Evolutionary conservation across 2,113 vertebrate species (phyloP).

Genomic region (Lichenostomus cassidix): DNA sequence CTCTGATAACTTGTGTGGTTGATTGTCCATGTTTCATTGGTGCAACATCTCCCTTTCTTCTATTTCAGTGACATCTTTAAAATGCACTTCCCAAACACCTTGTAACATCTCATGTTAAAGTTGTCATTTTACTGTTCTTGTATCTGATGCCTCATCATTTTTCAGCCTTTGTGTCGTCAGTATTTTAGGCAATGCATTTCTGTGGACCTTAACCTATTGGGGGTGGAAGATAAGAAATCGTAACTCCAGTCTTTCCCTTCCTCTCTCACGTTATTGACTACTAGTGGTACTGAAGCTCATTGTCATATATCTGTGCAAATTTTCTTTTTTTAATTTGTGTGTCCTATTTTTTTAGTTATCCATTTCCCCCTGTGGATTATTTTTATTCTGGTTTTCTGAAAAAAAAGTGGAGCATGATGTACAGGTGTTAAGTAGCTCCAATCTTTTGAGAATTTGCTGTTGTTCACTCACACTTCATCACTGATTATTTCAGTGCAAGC

Average conservation of each 20-base stretch:
- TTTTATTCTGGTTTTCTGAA: neutral
- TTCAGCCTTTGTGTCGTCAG: neutral
- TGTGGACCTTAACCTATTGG: neutral
- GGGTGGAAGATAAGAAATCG: neutral
- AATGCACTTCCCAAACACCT: neutral
- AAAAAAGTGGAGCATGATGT: neutral
- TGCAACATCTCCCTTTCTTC: neutral
- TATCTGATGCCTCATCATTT: neutral
- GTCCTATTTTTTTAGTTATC: neutral
- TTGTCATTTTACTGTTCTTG: neutral
- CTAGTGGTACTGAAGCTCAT: neutral
- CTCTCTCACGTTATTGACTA: neutral
- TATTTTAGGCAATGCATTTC: neutral
- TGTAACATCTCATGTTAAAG: neutral
- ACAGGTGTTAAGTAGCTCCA: neutral
- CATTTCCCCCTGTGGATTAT: rapidly evolving
- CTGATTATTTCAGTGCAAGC: neutral
- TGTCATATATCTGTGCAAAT: neutral
- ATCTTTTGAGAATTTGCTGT: neutral
- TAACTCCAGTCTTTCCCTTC: neutral
- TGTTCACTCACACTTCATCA: neutral
- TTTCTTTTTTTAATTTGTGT: neutral
- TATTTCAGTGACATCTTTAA: neutral
- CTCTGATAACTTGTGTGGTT: neutral
- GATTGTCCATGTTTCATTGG: neutral